Percentiles rank a stretch among this genome's conserved stretches.
Evolutionary conservation across 2,113 vertebrate species (phyloP).

Genomic region (Pelecanoides urinatrix): DNA sequence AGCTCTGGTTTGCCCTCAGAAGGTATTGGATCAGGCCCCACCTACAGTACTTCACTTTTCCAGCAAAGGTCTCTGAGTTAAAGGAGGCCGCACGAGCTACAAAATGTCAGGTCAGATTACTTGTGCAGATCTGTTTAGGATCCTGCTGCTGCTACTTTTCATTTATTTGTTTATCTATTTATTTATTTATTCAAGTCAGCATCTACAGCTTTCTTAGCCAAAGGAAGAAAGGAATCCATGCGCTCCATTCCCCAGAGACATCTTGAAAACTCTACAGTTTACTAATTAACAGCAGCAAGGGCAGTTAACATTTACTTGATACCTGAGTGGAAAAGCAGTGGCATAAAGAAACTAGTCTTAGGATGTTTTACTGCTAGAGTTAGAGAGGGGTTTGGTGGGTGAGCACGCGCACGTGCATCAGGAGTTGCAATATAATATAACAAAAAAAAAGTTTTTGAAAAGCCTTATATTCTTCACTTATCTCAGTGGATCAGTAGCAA

Average conservation of each 20-base stretch:
- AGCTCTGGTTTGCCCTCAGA: background rate
- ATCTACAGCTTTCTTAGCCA: background rate
- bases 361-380: background rate
- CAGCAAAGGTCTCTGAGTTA: slow-evolving; percentile 24
- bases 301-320: background rate
- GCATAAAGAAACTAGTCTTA: background rate
- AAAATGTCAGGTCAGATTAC: slow-evolving; percentile 18
- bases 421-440: background rate
- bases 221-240: background rate
- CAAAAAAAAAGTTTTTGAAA: background rate
- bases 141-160: background rate
- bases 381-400: background rate
- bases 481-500: background rate
- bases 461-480: background rate
- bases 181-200: background rate
- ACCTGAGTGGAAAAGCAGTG: background rate
- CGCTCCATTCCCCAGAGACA: background rate
- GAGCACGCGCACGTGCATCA: rapidly evolving
- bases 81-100: background rate
- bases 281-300: background rate
- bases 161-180: background rate
- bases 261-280: background rate
- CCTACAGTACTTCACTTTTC: background rate
- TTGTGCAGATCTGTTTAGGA: background rate
- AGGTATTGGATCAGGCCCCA: background rate